phyloP scores from a whole-genome alignment of 2,113 vertebrate species.

The Urocynchramus pylzowi region DNA sequence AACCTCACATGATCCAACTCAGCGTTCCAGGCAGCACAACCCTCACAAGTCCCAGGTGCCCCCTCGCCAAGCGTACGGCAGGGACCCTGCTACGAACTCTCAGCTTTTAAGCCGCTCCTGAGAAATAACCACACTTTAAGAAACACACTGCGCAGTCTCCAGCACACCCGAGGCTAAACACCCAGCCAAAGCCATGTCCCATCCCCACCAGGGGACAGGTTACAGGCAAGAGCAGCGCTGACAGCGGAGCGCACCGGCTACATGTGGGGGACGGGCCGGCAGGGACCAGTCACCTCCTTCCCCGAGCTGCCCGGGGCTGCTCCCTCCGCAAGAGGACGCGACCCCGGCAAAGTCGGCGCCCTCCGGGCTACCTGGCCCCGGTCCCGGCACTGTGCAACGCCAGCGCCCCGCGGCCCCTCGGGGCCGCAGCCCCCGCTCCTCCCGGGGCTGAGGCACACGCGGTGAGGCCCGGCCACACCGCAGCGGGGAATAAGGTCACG shows the following conservation, averaged over 20 bases:
- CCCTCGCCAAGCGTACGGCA: fast-evolving
- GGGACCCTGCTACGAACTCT: background rate
- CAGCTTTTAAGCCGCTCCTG: background rate
- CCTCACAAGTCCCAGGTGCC: fast-evolving
- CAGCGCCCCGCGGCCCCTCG: background rate
- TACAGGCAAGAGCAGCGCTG: background rate
- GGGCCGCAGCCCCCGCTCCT: background rate
- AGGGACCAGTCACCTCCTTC: background rate
- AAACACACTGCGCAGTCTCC: background rate
- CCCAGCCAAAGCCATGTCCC: background rate
- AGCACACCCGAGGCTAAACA: background rate
- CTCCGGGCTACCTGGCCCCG: background rate
- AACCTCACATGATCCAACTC: background rate
- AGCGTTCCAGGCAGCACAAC: fast-evolving
- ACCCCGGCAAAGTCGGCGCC: background rate
- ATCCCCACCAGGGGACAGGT: background rate
- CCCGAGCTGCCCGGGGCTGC: background rate
- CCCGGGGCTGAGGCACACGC: background rate
- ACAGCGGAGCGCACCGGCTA: background rate
- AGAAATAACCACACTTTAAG: background rate
- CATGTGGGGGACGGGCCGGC: background rate
- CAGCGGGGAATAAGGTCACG: background rate
- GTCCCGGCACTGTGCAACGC: background rate
- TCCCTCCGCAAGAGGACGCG: background rate
- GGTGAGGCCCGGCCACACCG: background rate